Conservation (phyloP, 2,113 vertebrate genomes). For the Alaudala cheleensis region DNA sequence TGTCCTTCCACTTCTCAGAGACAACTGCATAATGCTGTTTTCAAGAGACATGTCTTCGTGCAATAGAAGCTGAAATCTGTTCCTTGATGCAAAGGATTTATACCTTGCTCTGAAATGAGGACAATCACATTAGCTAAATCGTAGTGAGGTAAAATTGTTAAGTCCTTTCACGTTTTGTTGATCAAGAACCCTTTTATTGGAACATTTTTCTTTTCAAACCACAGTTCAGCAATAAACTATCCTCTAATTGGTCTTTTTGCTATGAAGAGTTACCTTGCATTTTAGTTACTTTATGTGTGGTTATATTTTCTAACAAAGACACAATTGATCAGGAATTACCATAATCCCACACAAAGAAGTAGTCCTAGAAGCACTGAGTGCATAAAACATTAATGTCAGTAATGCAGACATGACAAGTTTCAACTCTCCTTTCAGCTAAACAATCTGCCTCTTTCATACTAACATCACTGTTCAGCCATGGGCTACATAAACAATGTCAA, state of each 20-base stretch:
- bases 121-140: conserved; percentile 25
- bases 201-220: conserved; percentile 6
- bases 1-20: not conserved
- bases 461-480: conserved; percentile 14
- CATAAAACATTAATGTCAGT: conserved; percentile 53
- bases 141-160: conserved; percentile 15
- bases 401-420: conserved; percentile 44
- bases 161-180: conserved; percentile 47
- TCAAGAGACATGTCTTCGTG: not conserved
- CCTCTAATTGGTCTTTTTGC: conserved; percentile 35
- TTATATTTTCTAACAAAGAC: conserved; percentile 49
- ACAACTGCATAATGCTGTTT: not conserved
- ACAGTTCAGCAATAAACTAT: conserved; percentile 20
- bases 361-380: conserved; percentile 9
- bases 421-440: conserved; percentile 45
- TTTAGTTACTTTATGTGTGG: not conserved
- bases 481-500: conserved; percentile 66
- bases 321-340: conserved; percentile 40
- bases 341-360: conserved; percentile 12
- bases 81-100: conserved; percentile 1
- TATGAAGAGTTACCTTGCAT: conserved; percentile 1
- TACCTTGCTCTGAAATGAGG: not conserved
- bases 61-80: not conserved
- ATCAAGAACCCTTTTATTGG: conserved; percentile 23
- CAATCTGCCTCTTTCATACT: conserved; percentile 57